phyloP scores from a whole-genome alignment of 2,113 vertebrate genomes.

The Solea solea region DNA sequence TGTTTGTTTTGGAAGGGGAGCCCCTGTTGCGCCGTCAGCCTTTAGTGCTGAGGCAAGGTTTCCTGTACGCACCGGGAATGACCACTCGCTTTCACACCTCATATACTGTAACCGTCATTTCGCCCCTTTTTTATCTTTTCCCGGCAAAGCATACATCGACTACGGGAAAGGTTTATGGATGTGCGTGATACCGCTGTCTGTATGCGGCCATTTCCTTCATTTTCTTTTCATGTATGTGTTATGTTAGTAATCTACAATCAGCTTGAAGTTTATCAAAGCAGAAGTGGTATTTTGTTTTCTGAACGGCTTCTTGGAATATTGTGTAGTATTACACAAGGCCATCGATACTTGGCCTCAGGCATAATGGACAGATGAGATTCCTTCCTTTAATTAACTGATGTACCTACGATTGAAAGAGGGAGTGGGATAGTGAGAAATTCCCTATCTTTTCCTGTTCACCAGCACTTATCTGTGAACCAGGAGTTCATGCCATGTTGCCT shows the following conservation, averaged over 20 bases:
- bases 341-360: background rate
- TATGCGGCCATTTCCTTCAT: background rate
- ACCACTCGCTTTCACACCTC: slow-evolving; percentile 20
- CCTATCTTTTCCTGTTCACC: background rate
- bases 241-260: background rate
- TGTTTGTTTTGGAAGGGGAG: slow-evolving; percentile 51
- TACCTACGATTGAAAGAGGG: background rate
- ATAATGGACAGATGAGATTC: background rate
- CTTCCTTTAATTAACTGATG: slow-evolving; percentile 2
- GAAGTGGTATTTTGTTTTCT: background rate
- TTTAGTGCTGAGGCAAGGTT: slow-evolving; percentile 19
- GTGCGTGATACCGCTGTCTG: background rate
- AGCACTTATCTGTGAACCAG: background rate
- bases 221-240: background rate
- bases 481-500: background rate
- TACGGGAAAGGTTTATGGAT: slow-evolving; percentile 15
- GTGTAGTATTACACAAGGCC: background rate
- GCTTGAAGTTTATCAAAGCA: background rate
- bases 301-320: slow-evolving; percentile 15
- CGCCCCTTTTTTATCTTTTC: slow-evolving; percentile 13
- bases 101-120: slow-evolving; percentile 35
- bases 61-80: slow-evolving; percentile 20
- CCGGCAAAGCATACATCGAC: background rate
- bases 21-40: background rate
- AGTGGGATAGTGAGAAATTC: background rate